Conservation (phyloP, 2,888 invertebrate genomes). For the Drosophila ezoana region DNA sequence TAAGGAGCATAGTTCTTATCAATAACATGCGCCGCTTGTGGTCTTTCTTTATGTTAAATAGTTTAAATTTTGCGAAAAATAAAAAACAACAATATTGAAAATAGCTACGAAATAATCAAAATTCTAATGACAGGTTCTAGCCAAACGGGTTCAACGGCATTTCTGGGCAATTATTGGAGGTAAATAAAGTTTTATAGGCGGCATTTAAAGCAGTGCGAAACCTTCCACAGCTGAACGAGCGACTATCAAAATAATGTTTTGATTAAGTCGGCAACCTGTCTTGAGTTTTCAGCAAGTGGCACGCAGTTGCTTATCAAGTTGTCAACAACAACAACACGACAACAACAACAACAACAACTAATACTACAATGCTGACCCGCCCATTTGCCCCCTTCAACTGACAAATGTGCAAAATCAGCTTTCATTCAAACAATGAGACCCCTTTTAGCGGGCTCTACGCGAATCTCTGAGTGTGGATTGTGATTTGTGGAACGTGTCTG, state of each 20-base stretch:
- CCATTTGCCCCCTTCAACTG: constrained; percentile 4
- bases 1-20: constrained; percentile 34
- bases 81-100: constrained; percentile 9
- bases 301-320: constrained; percentile 40
- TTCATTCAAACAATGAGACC: constrained; percentile 29
- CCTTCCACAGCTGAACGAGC: constrained; percentile 25
- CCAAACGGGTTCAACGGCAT: constrained; percentile 77
- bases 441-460: not conserved
- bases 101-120: constrained; percentile 37
- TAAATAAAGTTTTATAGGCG: constrained; percentile 48
- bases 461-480: constrained; percentile 15
- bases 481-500: constrained; percentile 28
- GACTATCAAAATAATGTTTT: constrained; percentile 14
- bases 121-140: constrained; percentile 61
- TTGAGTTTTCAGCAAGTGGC: constrained; percentile 23
- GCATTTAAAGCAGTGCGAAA: constrained; percentile 14
- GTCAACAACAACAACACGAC: not conserved
- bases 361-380: constrained; percentile 1
- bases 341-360: constrained; percentile 2
- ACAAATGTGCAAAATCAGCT: constrained; percentile 47
- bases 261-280: constrained; percentile 41
- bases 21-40: constrained; percentile 35
- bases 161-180: constrained; percentile 68
- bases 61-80: constrained; percentile 25
- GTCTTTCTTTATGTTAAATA: constrained; percentile 34